Conservation (phyloP, 2,797 vertebrate species). For the Pterois miles region DNA sequence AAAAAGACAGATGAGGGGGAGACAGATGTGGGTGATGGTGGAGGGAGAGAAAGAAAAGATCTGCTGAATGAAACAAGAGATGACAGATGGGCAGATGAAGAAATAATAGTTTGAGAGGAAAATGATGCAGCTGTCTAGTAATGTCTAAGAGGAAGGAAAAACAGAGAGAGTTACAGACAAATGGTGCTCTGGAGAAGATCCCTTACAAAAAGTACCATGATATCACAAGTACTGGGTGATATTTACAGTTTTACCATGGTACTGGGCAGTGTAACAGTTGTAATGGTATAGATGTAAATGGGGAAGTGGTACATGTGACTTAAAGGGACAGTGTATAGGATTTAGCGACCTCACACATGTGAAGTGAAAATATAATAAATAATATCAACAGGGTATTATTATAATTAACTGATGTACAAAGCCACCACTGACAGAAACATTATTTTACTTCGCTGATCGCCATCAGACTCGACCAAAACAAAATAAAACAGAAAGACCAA, state of each 20-base stretch:
- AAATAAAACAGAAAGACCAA: accelerated
- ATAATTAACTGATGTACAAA: no score
- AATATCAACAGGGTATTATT: no score
- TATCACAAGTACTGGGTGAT: not conserved
- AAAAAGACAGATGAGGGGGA: slow-evolving; percentile 22
- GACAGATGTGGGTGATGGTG: not conserved
- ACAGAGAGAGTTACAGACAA: not conserved
- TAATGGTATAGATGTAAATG: not conserved
- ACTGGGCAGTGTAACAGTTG: not conserved
- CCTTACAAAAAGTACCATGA: no score
- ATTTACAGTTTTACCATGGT: not conserved
- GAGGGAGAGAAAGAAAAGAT: not conserved
- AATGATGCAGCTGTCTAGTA: slow-evolving; percentile 51
- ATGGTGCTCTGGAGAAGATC: not conserved
- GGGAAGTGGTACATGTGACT: no score
- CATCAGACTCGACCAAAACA: no score
- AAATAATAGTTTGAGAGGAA: slow-evolving; percentile 33
- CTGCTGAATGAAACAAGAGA: not conserved
- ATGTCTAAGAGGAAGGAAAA: slow-evolving; percentile 32
- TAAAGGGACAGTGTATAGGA: no score
- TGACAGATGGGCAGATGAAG: slow-evolving; percentile 38
- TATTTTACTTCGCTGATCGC: no score
- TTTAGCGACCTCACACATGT: no score
- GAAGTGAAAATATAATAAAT: no score
- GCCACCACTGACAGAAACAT: no score